Percentiles rank a stretch among this genome's conserved stretches.
Evolutionary conservation across 1,140 invertebrate species (phyloP).

Genomic region (Drosophila erecta): DNA sequence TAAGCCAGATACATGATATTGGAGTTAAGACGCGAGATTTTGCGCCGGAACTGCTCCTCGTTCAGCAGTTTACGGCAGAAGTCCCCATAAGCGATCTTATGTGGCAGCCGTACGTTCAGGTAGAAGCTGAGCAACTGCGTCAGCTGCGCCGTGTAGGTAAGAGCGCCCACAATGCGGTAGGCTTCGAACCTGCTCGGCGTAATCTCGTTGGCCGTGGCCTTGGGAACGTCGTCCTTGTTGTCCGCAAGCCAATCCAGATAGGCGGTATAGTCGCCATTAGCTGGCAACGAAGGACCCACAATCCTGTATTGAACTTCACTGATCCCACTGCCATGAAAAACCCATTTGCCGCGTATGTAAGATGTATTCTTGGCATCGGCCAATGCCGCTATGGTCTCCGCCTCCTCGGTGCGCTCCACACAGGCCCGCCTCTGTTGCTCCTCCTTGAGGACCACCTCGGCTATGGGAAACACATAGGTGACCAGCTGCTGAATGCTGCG

Average conservation of each 20-base stretch:
- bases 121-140: conserved; percentile 91
- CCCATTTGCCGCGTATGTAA: conserved; percentile 91
- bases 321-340: conserved; percentile 87
- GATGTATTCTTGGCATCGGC: conserved; percentile 91
- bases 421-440: conserved; percentile 60
- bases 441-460: conserved; percentile 71
- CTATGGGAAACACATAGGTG: conserved; percentile 90
- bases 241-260: conserved; percentile 90
- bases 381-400: conserved; percentile 89
- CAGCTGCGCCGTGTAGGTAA: conserved; percentile 92
- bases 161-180: conserved; percentile 90
- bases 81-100: conserved; percentile 91
- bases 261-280: conserved; percentile 90
- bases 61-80: conserved; percentile 89
- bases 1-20: conserved; percentile 93
- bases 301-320: conserved; percentile 90
- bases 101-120: conserved; percentile 90
- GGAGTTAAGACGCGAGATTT: conserved; percentile 91
- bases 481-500: conserved; percentile 88
- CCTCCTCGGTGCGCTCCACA: conserved; percentile 84
- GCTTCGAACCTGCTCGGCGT: conserved; percentile 87
- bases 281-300: conserved; percentile 90
- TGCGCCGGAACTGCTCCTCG: conserved; percentile 89
- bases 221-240: conserved; percentile 88
- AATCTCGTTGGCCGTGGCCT: conserved; percentile 84